Evolutionary conservation across 2,888 invertebrate genomes (phyloP).

Genomic region (Tanypteryx hageni): DNA sequence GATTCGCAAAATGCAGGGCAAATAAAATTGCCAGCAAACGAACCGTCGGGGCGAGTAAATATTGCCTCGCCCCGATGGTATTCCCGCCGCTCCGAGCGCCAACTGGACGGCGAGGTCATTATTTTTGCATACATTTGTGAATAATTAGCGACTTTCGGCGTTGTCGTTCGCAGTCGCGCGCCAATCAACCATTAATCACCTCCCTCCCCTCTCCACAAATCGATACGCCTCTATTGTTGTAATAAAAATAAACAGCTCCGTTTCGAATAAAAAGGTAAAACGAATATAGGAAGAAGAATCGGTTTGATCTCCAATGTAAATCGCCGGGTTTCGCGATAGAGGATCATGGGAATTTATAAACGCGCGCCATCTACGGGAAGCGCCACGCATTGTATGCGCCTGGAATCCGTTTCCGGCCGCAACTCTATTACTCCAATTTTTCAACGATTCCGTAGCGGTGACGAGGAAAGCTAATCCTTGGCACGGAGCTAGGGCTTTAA

Average conservation of each 20-base stretch:
- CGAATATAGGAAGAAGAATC: not conserved
- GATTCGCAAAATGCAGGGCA: conserved; percentile 18
- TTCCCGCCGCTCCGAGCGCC: not conserved
- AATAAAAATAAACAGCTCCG: not conserved
- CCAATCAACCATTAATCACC: conserved; percentile 29
- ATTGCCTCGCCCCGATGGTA: not conserved
- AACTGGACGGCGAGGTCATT: not conserved
- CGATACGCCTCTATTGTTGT: not conserved
- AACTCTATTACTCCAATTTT: conserved; percentile 1
- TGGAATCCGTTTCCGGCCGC: not conserved
- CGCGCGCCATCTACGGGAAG: no score
- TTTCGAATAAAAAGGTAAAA: not conserved
- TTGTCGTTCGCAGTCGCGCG: not conserved
- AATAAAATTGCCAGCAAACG: conserved; percentile 17
- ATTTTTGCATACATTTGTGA: conserved; percentile 29
- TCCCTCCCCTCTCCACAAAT: not conserved
- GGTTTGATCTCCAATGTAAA: not conserved
- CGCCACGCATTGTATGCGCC: not conserved
- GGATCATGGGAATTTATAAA: not conserved
- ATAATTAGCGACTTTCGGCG: conserved; percentile 24
- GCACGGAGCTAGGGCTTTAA: not conserved
- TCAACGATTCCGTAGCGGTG: not conserved
- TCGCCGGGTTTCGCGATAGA: not conserved
- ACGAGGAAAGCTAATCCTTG: not conserved
- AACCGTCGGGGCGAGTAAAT: not conserved